phyloP scores from a whole-genome alignment of 2,797 vertebrate species.

The Silurus lanzhouensis region DNA sequence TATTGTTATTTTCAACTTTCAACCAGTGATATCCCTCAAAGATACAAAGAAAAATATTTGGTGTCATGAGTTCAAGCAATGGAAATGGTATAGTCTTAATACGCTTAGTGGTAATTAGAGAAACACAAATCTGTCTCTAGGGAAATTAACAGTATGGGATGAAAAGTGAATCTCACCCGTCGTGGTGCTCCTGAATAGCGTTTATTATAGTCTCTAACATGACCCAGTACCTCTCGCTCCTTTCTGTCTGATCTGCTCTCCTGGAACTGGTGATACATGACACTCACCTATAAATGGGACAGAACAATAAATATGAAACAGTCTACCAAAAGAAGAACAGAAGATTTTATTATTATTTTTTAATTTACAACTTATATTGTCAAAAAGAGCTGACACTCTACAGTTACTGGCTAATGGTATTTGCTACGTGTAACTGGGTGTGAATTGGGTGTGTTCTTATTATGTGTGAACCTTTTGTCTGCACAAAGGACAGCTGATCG shows the following conservation, averaged over 20 bases:
- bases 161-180: constrained; percentile 65
- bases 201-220: constrained; percentile 83
- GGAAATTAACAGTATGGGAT: not conserved
- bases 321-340: not conserved
- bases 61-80: not conserved
- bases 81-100: not conserved
- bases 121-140: not conserved
- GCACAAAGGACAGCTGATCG: constrained; percentile 84
- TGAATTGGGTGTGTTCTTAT: not conserved
- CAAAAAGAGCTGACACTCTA: not conserved
- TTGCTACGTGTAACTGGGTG: not conserved
- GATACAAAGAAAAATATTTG: not conserved
- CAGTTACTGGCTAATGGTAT: not conserved
- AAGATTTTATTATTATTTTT: no score
- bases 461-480: constrained; percentile 79
- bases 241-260: constrained; percentile 73
- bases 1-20: not conserved
- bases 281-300: constrained; percentile 71
- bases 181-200: constrained; percentile 82
- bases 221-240: constrained; percentile 68
- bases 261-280: constrained; percentile 72
- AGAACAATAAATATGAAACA: constrained; percentile 2
- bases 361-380: not conserved
- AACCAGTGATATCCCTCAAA: not conserved
- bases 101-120: not conserved